A percentile compares a stretch with the other conserved stretches of the same genome.
Evolutionary conservation across 2,113 vertebrate species (phyloP).

Genomic region (Columbina picui): DNA sequence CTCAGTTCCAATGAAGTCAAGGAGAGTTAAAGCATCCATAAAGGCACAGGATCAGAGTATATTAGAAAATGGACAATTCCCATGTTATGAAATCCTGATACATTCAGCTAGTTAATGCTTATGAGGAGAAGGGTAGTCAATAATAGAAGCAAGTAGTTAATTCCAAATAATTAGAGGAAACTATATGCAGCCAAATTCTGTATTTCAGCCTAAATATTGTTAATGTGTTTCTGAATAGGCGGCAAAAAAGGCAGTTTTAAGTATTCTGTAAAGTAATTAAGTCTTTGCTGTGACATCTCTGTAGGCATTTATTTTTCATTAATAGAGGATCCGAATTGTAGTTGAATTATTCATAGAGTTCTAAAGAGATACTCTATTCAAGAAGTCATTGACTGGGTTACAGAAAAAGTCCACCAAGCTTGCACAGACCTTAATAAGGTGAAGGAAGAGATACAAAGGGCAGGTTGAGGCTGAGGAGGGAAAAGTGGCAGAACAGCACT

Average conservation of each 20-base stretch:
- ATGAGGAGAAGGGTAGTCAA: background rate
- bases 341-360: conserved; percentile 38
- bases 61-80: background rate
- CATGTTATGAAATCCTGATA: background rate
- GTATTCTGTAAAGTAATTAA: conserved; percentile 15
- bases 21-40: background rate
- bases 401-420: background rate
- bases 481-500: background rate
- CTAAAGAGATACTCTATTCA: conserved; percentile 4
- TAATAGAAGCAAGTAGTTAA: background rate
- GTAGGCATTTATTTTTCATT: conserved; percentile 21
- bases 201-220: background rate
- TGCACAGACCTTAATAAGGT: background rate
- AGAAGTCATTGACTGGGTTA: background rate
- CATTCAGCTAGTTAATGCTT: background rate
- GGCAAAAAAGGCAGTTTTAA: background rate
- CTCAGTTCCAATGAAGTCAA: conserved; percentile 1
- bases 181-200: background rate
- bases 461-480: background rate
- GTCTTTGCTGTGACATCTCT: background rate
- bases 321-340: conserved; percentile 8
- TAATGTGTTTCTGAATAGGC: background rate
- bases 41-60: background rate
- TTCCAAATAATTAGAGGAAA: background rate
- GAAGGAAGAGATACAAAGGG: background rate